Percentiles rank a stretch among this genome's conserved stretches.
These are phyloP conservation scores for Theretra japonica DNA, from an alignment of 2,888 invertebrate genomes.

Conservation along the genomic window DNA sequence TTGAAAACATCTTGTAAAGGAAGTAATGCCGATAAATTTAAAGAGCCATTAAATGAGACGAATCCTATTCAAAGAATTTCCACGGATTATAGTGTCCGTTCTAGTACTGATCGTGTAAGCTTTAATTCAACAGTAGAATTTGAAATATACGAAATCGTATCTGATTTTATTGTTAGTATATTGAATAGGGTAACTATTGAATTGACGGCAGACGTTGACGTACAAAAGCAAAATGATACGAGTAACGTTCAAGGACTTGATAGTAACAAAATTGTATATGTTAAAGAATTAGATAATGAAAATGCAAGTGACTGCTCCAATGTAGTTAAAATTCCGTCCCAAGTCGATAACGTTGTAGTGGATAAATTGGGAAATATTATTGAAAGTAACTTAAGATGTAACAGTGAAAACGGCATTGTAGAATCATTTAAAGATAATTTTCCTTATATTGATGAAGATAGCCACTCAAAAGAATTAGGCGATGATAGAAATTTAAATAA, in stretches of 20 bases:
- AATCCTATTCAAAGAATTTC: slow-evolving; percentile 42
- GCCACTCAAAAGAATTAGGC: slow-evolving; percentile 25
- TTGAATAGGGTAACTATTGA: slow-evolving; percentile 59
- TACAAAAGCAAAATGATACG: background rate
- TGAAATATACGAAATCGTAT: slow-evolving; percentile 70
- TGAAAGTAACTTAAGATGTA: background rate
- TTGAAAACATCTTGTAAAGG: slow-evolving; percentile 21
- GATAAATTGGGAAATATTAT: background rate
- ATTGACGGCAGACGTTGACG: background rate
- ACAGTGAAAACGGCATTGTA: background rate
- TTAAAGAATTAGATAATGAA: background rate
- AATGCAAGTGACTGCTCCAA: background rate
- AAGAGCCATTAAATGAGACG: slow-evolving; percentile 28
- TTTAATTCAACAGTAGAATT: slow-evolving; percentile 76
- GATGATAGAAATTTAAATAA: background rate
- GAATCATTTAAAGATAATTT: background rate
- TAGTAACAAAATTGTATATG: background rate
- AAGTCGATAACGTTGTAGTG: background rate
- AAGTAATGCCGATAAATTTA: slow-evolving; percentile 13
- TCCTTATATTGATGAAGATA: slow-evolving; percentile 28
- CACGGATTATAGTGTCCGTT: slow-evolving; percentile 53
- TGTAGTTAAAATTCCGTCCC: background rate
- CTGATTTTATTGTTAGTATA: slow-evolving; percentile 62
- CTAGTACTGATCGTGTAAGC: slow-evolving; percentile 56
- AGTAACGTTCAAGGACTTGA: too few species aligned